Base-by-base conservation (phyloP, 2,113 vertebrate genomes). In the Pollachius pollachius region DNA sequence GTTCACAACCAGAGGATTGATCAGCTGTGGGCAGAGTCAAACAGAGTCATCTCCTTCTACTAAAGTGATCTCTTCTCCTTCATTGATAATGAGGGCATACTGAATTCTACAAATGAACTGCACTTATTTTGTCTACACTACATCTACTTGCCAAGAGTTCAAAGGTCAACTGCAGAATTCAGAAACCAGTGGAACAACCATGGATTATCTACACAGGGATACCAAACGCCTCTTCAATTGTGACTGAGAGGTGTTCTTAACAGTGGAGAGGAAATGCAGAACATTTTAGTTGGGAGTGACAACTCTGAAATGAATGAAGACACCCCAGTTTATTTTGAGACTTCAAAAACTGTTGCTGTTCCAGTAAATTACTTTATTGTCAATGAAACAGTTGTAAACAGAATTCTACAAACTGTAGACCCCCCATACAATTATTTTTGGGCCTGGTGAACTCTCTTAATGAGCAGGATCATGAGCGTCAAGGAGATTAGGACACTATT, bases 171-270 rank as follows among this genome's bases (percentile, higher is more conserved):
- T 11, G 65, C 1, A 23, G 68, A 78, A 16, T 79, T 79, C 61
- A 52, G 11, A 18, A 54, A 68, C 27, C 60, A 71, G 48, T 75
- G 77, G 77, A 75, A 75, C 19, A 19, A 72, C 56, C 73, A 79
- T 61, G 66, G 69, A n/a, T 21, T 68, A 30, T 34, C 69, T 21
- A 75, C 69, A n/a, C 56, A 72, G 64, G 67, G 70, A 61, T 64
- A 64, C 2, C 57, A 67, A 41, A 57, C 69, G 0, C 74, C 69
- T 19, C 61, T 76, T 9, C 74, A 71, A 57, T 17, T 75, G 18
- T 74, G 66, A 64, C 73, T 70, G 15, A 65, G 15, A 17, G 64
- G 74, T 27, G 18, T 76, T 64, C 15, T 69, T 15, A 15, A 61
- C 27, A n/a, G 58, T 30, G 58, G 15, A 15, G 56, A 58, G 41